phyloP scores from a whole-genome alignment of 2,113 vertebrate species.

The Lichenostomus cassidix region DNA sequence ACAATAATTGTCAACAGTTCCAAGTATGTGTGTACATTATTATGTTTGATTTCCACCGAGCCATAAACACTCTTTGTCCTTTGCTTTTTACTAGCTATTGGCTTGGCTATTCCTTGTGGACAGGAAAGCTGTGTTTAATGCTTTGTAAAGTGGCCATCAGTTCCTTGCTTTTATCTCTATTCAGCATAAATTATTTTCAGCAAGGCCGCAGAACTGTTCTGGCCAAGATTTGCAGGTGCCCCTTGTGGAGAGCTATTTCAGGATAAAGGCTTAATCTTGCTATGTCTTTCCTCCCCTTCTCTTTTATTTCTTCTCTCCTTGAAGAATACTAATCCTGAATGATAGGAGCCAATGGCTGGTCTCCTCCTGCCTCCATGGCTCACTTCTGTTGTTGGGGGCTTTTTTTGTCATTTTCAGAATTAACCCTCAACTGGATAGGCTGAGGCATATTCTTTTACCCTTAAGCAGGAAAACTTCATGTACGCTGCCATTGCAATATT shows the following conservation, averaged over 20 bases:
- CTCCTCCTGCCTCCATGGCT: background rate
- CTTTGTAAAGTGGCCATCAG: conserved; percentile 56
- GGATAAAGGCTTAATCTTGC: conserved; percentile 34
- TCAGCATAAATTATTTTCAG: conserved; percentile 59
- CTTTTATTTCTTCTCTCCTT: conserved; percentile 12
- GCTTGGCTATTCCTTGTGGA: conserved; percentile 28
- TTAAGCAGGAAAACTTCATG: conserved; percentile 14
- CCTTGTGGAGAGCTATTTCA: conserved; percentile 38
- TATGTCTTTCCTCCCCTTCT: background rate
- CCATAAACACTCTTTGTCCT: conserved; percentile 56
- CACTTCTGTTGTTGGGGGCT: background rate
- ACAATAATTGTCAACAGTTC: conserved; percentile 9
- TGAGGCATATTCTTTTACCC: background rate
- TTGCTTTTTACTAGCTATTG: conserved; percentile 28
- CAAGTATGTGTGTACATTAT: background rate
- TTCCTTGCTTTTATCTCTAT: conserved; percentile 61
- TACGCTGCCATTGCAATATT: background rate
- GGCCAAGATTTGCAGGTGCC: conserved; percentile 56
- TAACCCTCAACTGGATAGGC: background rate
- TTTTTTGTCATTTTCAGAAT: background rate
- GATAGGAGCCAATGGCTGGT: background rate
- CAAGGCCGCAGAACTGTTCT: background rate
- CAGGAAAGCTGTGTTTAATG: conserved; percentile 61
- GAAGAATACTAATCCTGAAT: background rate
- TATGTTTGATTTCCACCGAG: background rate